Base-by-base conservation (phyloP, 2,113 vertebrate species). In the Bathybates hornii region DNA sequence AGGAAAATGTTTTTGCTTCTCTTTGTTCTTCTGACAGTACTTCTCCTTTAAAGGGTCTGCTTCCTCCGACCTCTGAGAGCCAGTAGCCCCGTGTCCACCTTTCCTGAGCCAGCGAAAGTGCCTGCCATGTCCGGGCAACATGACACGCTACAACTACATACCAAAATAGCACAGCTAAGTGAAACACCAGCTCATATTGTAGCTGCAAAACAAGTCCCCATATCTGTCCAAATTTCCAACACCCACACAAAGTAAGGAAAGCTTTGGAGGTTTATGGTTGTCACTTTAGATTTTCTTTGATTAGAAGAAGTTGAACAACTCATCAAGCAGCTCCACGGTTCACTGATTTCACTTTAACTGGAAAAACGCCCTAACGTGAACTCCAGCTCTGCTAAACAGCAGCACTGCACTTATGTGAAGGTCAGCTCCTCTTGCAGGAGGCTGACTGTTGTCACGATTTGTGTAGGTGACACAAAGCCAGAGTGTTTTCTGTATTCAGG, bases 141-240 rank as follows among this genome's bases (percentile, higher is more conserved):
- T 73, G 89, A 95, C 91, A 92, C 94, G 81, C 80, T 63, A 92
- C 87, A 90, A 88, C 85, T 71, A 57, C 82, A 87, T 9, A 91
- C 87, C 76, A 80, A 93, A 93, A 92, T 90, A 95, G 91, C 89
- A 54, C 76, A 11, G 81, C 8, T 1, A 78, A 63, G 78, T 66
- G 59, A 91, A 89, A 90, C 38, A 11, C 85, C 82, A 91, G 87
- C 76, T 91, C 84, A 80, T 36, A 43, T 57, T 82, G 63, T 50
- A 80, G 52, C 73, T 19, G 48, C 63, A 63, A 76, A 86, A 85
- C 61, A 80, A 81, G 87, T 90, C 78, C 34, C 19, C 8, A 50
- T 52, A 84, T 54, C 56, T 88, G 52, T 41, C 53, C 29, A 34
- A 3, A 13, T 38, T 24, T 57, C 16, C 43, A 43, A 53, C 38